Evolutionary conservation across 2,888 invertebrate genomes (phyloP), one percentile per base, ranked within the genome.

Genomic region (Lottia gigantea): DNA sequence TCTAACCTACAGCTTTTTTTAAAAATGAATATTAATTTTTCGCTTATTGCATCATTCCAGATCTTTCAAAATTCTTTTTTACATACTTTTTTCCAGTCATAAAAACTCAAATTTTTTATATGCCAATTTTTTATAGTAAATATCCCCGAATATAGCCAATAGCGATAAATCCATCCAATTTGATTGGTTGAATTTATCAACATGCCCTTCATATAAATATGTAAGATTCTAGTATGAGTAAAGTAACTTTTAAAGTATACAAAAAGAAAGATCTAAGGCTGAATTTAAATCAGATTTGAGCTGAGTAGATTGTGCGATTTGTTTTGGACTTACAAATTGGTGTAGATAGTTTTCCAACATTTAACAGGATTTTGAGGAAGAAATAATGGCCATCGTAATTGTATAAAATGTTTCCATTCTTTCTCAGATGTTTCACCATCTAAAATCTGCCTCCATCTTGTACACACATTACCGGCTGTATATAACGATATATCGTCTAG

Each of bases 401-500:
- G 91, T 0, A 94, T 92, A 87, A 93, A 94, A 76, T 91, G 91
- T 76, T 92, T 92, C 97, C 97, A 97, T 86, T 94, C 92, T 64
- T 93, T 91, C 69, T 93, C 92, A 0, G 94, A 92, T 72, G 94
- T 92, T 80, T 95, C 93, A 75, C 94, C 93, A 71, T 93, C 92
- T 68, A 97, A 90, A 46, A 97, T 92, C 62, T 93, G 92, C 76
- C 92, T 91, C 96, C 96, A 97, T 76, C 95, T 92, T 7, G 79
- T 91, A 86, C 95, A 96, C 46, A 96, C 96, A 86, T 94, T 93
- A 55, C 94, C 94, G 71, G 94, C 94, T 83, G 94, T 94, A 92
- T 95, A 94, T 82, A 97, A 90, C 0, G 96, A 96, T 85, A 97
- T 92, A 89, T 97, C 96, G 87, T 97, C 97, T 84, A 97, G 90